These are phyloP conservation scores for Laterallus jamaicensis DNA, from an alignment of 2,113 vertebrate genomes.

Conservation along the genomic window DNA sequence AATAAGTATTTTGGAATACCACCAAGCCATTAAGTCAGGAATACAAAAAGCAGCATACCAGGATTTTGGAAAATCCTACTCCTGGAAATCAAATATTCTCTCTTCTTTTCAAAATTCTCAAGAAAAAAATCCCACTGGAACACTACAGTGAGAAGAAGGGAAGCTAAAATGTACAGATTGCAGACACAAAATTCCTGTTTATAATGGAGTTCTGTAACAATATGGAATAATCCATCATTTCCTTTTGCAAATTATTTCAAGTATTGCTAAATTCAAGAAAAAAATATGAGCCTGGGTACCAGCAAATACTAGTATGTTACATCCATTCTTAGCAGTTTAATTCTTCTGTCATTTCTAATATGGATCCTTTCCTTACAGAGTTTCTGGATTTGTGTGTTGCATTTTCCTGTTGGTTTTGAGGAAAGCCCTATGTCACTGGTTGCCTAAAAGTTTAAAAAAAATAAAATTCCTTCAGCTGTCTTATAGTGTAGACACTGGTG, in stretches of 20 bases:
- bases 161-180: neutral
- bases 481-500: neutral
- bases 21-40: neutral
- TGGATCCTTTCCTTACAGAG: neutral
- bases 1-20: neutral
- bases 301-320: neutral
- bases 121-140: neutral
- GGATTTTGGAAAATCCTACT: neutral
- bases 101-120: neutral
- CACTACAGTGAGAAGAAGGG: neutral
- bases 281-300: accelerated
- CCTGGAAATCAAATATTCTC: neutral
- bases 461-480: neutral
- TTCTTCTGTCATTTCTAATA: neutral
- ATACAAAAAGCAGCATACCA: neutral
- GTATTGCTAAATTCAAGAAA: neutral
- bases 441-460: neutral
- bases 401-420: neutral
- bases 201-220: neutral
- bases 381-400: too few species aligned
- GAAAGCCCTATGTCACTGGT: neutral
- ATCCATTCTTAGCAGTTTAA: neutral
- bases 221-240: neutral
- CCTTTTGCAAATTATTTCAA: neutral
- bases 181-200: neutral